phyloP scores from a whole-genome alignment of 2,888 invertebrate species.

The Dryomyza anilis region DNA sequence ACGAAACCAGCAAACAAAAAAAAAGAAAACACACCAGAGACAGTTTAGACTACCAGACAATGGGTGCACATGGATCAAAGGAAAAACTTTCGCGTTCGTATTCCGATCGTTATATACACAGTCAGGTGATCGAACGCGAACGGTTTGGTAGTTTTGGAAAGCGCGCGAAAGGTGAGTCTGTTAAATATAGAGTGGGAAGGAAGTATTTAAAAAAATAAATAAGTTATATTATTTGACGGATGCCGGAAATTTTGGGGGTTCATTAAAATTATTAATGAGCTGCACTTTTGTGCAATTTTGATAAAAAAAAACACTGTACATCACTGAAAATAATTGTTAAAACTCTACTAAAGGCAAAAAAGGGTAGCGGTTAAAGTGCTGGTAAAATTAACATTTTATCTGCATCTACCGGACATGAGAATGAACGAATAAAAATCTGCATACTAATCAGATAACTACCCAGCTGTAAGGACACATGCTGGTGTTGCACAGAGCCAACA shows the following conservation, averaged over 20 bases:
- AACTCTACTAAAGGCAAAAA: no score
- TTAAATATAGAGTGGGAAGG: no score
- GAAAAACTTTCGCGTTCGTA: slow-evolving; percentile 72
- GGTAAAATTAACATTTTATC: neutral
- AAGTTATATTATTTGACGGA: no score
- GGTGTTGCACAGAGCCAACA: neutral
- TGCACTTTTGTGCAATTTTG: no score
- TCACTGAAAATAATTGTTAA: no score
- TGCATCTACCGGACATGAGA: neutral
- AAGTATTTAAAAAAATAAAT: no score
- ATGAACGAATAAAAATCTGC: neutral
- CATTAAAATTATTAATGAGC: no score
- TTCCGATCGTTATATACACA: slow-evolving; percentile 65
- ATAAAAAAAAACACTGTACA: no score
- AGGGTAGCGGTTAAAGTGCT: no score
- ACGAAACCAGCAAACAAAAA: no score
- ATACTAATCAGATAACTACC: neutral
- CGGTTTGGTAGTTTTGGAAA: slow-evolving; percentile 74
- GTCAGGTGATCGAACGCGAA: slow-evolving; percentile 68
- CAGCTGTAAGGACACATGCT: neutral
- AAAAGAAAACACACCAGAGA: neutral
- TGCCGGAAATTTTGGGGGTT: no score
- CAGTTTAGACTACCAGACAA: slow-evolving; percentile 55
- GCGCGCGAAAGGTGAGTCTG: slow-evolving; percentile 62
- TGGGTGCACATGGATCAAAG: slow-evolving; percentile 80